Evolutionary conservation across 2,113 vertebrate genomes (phyloP), one percentile per base, ranked within the genome.

Genomic region (Equus przewalskii): DNA sequence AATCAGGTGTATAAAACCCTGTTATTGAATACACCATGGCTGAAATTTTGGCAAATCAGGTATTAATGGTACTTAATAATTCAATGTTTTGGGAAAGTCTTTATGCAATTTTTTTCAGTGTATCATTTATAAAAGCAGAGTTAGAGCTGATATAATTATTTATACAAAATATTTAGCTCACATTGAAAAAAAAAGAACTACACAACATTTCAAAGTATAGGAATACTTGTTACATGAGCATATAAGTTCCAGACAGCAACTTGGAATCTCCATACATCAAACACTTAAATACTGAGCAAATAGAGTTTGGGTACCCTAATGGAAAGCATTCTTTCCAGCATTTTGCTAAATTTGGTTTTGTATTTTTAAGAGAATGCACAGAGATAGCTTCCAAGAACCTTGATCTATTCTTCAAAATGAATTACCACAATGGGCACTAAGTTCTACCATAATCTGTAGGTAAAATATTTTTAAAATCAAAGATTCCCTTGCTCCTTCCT

Each of bases 91-190:
- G 24, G 56, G 12, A 46, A 87, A 78, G 6, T 72, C 72, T 85
- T 76, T 51, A 72, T 3, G 13, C 14, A 36, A 7, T 8, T 82
- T 78, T 89, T 62, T 81, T 51, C 3, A 58, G 5, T 14, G 36
- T 69, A 6, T 80, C 85, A 92, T 24, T 91, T 93, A 58, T 28
- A 93, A 91, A 94, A 95, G 18, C 41, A 89, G 33, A 89, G 13
- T 75, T 87, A 41, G 19, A 19, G 13, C 5, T 62, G 80, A 89
- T 49, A 76, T 26, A 56, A 56, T 67, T 82, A 85, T 80, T 65
- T 36, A 58, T 46, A 51, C 1, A 33, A 16, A 92, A 9, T 44
- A 80, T 70, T 94, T 60, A 82, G 26, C 28, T n/a, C 36, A 64
- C 33, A 75, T 2, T 73, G 82, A 82, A 91, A 51, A 70, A 30